A percentile compares a stretch with the other conserved stretches of the same genome.
phyloP scores from a whole-genome alignment of 2,888 invertebrate species.

The Rutpela maculata region DNA sequence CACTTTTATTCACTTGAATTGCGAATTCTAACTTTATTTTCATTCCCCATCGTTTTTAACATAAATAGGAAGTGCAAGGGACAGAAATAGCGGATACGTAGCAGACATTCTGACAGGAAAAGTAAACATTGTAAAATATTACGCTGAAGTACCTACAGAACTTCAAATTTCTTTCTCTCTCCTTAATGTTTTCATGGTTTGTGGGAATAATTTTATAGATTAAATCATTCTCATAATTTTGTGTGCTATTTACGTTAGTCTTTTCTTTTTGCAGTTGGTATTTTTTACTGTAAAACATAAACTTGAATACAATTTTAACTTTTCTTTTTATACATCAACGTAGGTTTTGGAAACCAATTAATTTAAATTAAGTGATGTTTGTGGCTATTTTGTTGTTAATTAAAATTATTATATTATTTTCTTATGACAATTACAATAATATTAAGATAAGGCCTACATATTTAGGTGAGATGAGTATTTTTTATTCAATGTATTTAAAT shows the following conservation, averaged over 20 bases:
- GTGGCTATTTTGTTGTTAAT: too few relatives aligned
- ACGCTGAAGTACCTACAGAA: conserved; percentile 20
- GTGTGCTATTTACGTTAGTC: conserved; percentile 14
- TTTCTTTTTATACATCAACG: neutral
- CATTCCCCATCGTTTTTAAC: conserved; percentile 22
- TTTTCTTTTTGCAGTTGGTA: neutral
- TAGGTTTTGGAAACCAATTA: neutral
- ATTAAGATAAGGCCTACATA: too few relatives aligned
- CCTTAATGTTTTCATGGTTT: conserved; percentile 14
- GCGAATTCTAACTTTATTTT: conserved; percentile 13
- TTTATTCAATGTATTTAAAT: too few relatives aligned
- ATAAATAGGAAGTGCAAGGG: conserved; percentile 30
- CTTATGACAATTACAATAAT: too few relatives aligned
- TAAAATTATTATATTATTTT: too few relatives aligned
- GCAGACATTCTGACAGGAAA: conserved; percentile 38
- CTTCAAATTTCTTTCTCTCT: neutral
- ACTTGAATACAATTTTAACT: conserved; percentile 16
- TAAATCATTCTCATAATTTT: conserved; percentile 31
- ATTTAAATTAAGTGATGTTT: too few relatives aligned
- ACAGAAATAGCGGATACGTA: conserved; percentile 27
- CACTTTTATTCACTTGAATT: conserved; percentile 11
- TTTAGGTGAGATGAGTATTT: too few relatives aligned
- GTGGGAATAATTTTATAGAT: conserved; percentile 16
- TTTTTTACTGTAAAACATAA: neutral
- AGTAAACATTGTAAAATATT: conserved; percentile 42